These are phyloP conservation scores for Platichthys flesus DNA, from an alignment of 2,113 vertebrate genomes.

Conservation along the genomic window DNA sequence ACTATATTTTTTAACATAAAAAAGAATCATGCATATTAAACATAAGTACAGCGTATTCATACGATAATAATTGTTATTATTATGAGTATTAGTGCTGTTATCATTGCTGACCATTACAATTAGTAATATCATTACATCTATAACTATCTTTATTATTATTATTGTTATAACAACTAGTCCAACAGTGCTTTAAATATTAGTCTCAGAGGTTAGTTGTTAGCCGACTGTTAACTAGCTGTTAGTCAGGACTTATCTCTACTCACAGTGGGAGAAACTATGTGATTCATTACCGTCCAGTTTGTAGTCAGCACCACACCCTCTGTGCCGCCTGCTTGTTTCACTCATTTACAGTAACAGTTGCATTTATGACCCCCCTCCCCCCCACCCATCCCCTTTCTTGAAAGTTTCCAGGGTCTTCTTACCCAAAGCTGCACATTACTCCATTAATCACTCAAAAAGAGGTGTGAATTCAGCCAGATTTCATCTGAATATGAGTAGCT, in stretches of 20 bases:
- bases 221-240: too few relatives aligned
- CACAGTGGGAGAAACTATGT: too few relatives aligned
- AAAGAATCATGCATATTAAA: not conserved
- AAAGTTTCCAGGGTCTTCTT: slow-evolving; percentile 48
- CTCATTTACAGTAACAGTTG: slow-evolving; percentile 48
- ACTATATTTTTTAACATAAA: not conserved
- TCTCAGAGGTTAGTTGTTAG: too few relatives aligned
- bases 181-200: too few relatives aligned
- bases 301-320: slow-evolving; percentile 28
- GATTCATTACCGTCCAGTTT: slow-evolving; percentile 39
- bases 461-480: slow-evolving; percentile 23
- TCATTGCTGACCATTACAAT: too few relatives aligned
- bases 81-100: too few relatives aligned
- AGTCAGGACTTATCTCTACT: too few relatives aligned
- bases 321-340: slow-evolving; percentile 55
- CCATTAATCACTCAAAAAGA: slow-evolving; percentile 52
- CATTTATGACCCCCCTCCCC: slow-evolving; percentile 35
- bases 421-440: slow-evolving; percentile 49
- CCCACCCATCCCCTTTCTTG: slow-evolving; percentile 14
- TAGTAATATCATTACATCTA: too few relatives aligned
- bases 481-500: slow-evolving; percentile 36
- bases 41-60: too few relatives aligned
- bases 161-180: too few relatives aligned
- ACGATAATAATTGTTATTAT: too few relatives aligned
- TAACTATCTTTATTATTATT: too few relatives aligned